Conservation (phyloP, 2,113 vertebrate species). For the Rhinogobius similis region DNA sequence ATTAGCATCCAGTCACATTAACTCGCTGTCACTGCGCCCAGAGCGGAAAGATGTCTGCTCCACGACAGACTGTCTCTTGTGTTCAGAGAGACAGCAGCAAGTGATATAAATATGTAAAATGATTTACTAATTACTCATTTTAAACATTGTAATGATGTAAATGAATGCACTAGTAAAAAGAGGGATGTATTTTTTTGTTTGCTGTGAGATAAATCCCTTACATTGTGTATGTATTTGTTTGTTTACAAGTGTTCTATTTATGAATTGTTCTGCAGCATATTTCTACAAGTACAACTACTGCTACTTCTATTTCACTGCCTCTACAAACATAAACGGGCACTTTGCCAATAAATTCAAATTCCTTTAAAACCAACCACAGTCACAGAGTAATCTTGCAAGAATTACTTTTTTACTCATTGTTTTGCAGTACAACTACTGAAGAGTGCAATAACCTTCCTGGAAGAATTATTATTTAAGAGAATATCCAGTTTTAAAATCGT, state of each 20-base stretch:
- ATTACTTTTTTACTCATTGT: no score
- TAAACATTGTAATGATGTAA: background rate
- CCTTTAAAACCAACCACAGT: no score
- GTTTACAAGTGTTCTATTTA: background rate
- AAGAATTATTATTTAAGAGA: no score
- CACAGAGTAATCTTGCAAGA: no score
- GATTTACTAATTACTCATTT: background rate
- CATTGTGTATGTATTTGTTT: background rate
- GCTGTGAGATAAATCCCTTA: no score
- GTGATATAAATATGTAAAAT: background rate
- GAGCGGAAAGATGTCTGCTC: conserved; percentile 11
- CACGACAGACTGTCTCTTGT: conserved; percentile 43
- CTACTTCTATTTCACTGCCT: no score
- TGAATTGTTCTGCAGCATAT: background rate
- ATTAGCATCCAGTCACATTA: conserved; percentile 32
- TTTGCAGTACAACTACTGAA: no score
- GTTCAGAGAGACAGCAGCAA: background rate
- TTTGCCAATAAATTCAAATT: background rate
- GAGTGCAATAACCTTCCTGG: no score
- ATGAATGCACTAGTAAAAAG: background rate
- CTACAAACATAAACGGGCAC: background rate
- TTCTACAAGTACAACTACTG: background rate
- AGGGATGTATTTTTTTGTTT: no score
- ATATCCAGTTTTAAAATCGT: no score
- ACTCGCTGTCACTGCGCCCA: conserved; percentile 19